Evolutionary conservation across 1,140 invertebrate genomes (phyloP).

Genomic region (Asbolus verrucosus): DNA sequence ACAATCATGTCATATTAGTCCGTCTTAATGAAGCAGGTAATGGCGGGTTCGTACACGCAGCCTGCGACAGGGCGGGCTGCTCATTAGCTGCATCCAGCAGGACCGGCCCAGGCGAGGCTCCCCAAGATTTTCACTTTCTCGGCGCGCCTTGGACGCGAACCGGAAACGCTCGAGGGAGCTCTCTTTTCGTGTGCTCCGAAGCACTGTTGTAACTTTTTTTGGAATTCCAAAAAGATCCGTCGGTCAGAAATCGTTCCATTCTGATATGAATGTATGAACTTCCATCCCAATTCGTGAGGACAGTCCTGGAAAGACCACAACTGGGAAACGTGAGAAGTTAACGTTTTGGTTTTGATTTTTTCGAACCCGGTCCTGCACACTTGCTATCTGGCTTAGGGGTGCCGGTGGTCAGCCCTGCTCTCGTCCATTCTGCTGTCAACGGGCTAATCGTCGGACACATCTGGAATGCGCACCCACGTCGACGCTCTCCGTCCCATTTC

Average conservation of each 20-base stretch:
- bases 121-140: not conserved
- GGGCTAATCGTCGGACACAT: constrained; percentile 52
- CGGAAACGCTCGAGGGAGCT: too few relatives aligned
- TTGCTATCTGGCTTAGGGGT: constrained; percentile 46
- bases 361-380: constrained; percentile 40
- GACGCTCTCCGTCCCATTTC: constrained; percentile 54
- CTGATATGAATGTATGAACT: too few relatives aligned
- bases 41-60: constrained; percentile 56
- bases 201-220: too few relatives aligned
- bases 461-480: constrained; percentile 59
- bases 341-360: too few relatives aligned
- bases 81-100: constrained; percentile 52
- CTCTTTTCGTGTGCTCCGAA: too few relatives aligned
- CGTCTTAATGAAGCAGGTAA: constrained; percentile 60
- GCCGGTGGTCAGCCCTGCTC: constrained; percentile 43
- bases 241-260: too few relatives aligned
- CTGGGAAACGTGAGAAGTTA: too few relatives aligned
- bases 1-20: constrained; percentile 61
- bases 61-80: constrained; percentile 50
- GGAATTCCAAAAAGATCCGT: too few relatives aligned
- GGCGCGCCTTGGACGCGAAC: too few relatives aligned
- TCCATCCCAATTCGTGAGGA: too few relatives aligned
- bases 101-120: constrained; percentile 10
- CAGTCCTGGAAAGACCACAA: too few relatives aligned
- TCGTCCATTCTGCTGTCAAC: constrained; percentile 53